A percentile compares a stretch with the other conserved stretches of the same genome.
Conservation (phyloP, 2,888 invertebrate species). For the Autographa gamma region DNA sequence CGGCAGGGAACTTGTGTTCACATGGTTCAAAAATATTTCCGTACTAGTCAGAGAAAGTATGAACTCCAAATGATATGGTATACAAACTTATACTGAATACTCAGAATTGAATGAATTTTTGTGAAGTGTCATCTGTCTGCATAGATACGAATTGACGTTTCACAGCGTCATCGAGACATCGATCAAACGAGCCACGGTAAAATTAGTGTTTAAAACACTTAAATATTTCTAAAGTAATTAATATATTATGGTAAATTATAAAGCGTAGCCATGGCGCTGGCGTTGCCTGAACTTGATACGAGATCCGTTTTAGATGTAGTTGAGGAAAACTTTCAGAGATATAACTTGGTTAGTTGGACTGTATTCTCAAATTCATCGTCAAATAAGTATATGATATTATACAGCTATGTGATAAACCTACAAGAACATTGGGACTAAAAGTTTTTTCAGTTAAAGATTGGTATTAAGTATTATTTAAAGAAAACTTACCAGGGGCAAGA, state of each 20-base stretch:
- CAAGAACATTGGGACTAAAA: too few species aligned
- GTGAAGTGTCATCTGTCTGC: conserved; percentile 24
- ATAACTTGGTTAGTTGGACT: conserved; percentile 73
- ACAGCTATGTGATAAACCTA: too few species aligned
- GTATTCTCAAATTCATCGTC: background rate
- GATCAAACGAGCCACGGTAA: conserved; percentile 7
- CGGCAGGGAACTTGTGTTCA: too few species aligned
- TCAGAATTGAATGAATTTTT: too few species aligned
- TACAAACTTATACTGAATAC: background rate
- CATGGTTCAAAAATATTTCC: too few species aligned
- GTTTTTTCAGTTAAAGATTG: too few species aligned
- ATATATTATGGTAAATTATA: conserved; percentile 24
- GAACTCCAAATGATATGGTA: background rate
- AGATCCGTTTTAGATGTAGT: conserved; percentile 78
- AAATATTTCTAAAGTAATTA: conserved; percentile 8
- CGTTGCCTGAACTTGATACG: conserved; percentile 77
- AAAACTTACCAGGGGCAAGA: background rate
- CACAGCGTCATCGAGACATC: conserved; percentile 25
- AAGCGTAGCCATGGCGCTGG: conserved; percentile 30
- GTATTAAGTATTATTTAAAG: too few species aligned
- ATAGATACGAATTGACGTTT: conserved; percentile 50
- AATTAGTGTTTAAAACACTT: conserved; percentile 1
- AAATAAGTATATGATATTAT: background rate
- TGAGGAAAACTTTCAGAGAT: conserved; percentile 77
- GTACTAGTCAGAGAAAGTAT: too few species aligned